phyloP scores from a whole-genome alignment of 2,113 vertebrate species.

The Corvus hawaiiensis region DNA sequence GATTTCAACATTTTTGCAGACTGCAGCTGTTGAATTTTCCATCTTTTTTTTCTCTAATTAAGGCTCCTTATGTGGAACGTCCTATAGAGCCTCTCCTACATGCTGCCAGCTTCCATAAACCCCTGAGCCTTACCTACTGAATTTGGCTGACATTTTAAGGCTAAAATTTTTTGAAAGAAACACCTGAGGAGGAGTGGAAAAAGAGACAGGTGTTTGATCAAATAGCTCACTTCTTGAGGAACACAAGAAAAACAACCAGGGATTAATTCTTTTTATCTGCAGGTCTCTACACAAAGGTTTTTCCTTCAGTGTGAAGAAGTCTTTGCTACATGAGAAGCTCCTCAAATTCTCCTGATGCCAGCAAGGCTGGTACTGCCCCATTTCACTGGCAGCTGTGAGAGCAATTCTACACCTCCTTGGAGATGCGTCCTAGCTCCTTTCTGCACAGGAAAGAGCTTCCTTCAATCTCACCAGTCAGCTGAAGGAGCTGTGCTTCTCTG shows the following conservation, averaged over 20 bases:
- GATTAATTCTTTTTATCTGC: background rate
- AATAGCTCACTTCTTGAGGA: background rate
- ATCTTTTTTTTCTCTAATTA: background rate
- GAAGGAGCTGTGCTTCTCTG: background rate
- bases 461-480: fast-evolving
- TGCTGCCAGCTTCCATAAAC: background rate
- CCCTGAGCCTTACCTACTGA: background rate
- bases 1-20: background rate
- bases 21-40: background rate
- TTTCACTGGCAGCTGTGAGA: background rate
- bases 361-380: background rate
- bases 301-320: background rate
- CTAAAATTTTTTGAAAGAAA: background rate
- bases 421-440: background rate
- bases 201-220: background rate
- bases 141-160: background rate
- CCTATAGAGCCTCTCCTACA: background rate
- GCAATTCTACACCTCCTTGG: background rate
- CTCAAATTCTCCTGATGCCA: background rate
- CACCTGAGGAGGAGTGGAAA: fast-evolving
- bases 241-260: background rate
- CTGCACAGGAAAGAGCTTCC: background rate
- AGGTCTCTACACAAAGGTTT: background rate
- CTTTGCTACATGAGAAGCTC: background rate
- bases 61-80: background rate